Conservation (phyloP, 2,113 vertebrate genomes). For the Spermophilus dauricus region DNA sequence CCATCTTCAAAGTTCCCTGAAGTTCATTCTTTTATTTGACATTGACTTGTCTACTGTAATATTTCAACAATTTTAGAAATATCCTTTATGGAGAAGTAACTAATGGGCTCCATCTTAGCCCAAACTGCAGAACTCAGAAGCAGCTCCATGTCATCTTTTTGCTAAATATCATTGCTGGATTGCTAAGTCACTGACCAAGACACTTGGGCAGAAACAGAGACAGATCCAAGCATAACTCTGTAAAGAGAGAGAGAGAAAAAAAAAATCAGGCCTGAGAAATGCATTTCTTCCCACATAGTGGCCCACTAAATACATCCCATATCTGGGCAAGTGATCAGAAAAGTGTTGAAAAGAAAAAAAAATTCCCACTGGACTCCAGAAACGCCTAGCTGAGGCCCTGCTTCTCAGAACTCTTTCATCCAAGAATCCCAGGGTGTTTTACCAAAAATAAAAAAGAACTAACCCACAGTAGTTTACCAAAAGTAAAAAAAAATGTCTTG, state of each 20-base stretch:
- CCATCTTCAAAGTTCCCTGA: slow-evolving; percentile 18
- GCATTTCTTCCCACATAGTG: not conserved
- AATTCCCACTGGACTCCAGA: not conserved
- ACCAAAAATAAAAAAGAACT: not conserved
- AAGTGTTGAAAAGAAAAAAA: not conserved
- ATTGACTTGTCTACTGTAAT: slow-evolving; percentile 36
- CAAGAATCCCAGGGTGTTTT: slow-evolving; percentile 14
- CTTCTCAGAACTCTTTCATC: slow-evolving; percentile 3
- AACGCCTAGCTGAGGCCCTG: not conserved
- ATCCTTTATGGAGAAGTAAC: not conserved
- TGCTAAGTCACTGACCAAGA: not conserved
- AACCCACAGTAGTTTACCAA: slow-evolving; percentile 21
- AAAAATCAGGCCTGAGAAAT: not conserved
- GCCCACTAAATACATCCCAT: not conserved
- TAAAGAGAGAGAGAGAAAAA: slow-evolving; percentile 35
- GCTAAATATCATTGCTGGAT: not conserved
- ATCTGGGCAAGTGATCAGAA: slow-evolving; percentile 46
- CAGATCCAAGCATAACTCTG: not conserved
- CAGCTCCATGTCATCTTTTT: not conserved
- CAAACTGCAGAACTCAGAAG: not conserved
- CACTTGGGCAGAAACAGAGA: not conserved
- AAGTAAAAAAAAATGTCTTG: slow-evolving; percentile 45
- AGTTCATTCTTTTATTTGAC: slow-evolving; percentile 1
- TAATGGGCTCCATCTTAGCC: not conserved
- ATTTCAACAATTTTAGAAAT: not conserved